Evolutionary conservation across 2,113 vertebrate species (phyloP), one percentile per base, ranked within the genome.

Genomic region (Baryphthengus martii): DNA sequence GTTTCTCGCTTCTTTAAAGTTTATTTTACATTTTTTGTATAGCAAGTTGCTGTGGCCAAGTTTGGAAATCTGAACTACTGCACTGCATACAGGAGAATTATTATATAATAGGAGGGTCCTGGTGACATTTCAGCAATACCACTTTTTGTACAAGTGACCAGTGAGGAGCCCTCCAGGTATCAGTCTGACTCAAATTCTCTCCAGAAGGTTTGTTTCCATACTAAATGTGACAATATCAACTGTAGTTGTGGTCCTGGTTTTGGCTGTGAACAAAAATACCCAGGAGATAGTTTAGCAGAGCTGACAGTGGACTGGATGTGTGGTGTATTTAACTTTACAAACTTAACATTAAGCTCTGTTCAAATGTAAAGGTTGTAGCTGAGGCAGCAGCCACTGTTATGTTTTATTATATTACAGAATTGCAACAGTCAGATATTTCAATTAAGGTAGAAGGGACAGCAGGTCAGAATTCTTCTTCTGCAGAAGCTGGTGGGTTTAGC

Each of bases 51-150:
- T 21, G 6, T 5, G 17, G 39, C 53, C 7, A n/a, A 1, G n/a
- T 52, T 33, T 33, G 89, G 24, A 1, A 42, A 1, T 29, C 9
- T 80, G 63, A 52, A 9, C 35, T 35, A 1, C 14, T 45, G 1
- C 1, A 0, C 19, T 66, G 33, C 49, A 47, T 33, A 4, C 13
- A 9, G 7, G 14, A 16, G 21, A 15, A 7, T 28, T 45, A 8
- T 39, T 23, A 5, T 3, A 1, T 0, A 9, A 2, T 4, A 11
- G 2, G 35, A 7, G 65, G 68, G 18, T 23, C 17, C 52, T n/a
- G 63, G 2, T 78, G 21, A 3, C 18, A 0, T 44, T 78, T 63
- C 66, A 62, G 74, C 44, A 47, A 2, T 39, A 1, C 8, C 21
- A 21, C 8, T 17, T 2, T 52, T 63, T 55, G 28, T 55, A 4